phyloP scores from a whole-genome alignment of 1,140 invertebrate genomes.

The silkworm (Bombyx mori) region ASM3026992v2 NC_085122.1:6691501-6692000 shows the following conservation, averaged over 20 bases:
- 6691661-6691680: slow-evolving; percentile 77
- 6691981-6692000: slow-evolving; percentile 97
- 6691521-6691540: slow-evolving; percentile 75
- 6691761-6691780: slow-evolving; percentile 95
- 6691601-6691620: slow-evolving; percentile 97
- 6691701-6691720: slow-evolving; percentile 82
- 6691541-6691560: slow-evolving; percentile 84
- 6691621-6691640: slow-evolving; percentile 92
- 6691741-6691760: slow-evolving; percentile 97
- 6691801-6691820: slow-evolving; percentile 4
- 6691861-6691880: background rate
- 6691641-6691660: slow-evolving; percentile 97
- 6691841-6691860: background rate
- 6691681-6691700: slow-evolving; percentile 72
- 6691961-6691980: slow-evolving; percentile 98
- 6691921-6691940: slow-evolving; percentile 82
- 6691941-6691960: slow-evolving; percentile 94
- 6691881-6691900: background rate
- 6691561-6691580: slow-evolving; percentile 94
- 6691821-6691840: background rate
- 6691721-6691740: slow-evolving; percentile 96
- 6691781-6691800: slow-evolving; percentile 88
- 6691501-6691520: slow-evolving; percentile 70
- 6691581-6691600: slow-evolving; percentile 98
- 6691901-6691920: slow-evolving; percentile 6